Percentiles rank a stretch among this genome's conserved stretches.
Conservation (phyloP, 1,140 invertebrate species). For the Heterodera schachtii region DNA sequence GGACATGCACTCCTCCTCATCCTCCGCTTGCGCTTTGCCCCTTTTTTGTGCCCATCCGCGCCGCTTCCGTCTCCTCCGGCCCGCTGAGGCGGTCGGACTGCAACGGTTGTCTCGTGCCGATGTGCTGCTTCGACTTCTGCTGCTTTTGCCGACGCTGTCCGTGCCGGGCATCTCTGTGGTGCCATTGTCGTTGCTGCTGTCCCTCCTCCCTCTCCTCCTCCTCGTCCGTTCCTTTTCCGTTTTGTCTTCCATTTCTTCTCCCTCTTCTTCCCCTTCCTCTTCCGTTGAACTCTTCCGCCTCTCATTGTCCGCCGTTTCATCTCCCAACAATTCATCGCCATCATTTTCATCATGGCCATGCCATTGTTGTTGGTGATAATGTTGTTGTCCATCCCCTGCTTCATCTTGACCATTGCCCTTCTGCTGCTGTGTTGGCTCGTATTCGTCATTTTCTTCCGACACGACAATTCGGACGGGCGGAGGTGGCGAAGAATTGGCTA, state of each 20-base stretch:
- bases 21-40: background rate
- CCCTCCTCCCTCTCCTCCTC: background rate
- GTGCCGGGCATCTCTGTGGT: background rate
- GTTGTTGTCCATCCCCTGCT: background rate
- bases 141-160: background rate
- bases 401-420: background rate
- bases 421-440: background rate
- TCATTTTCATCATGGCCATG: background rate
- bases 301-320: background rate
- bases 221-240: background rate
- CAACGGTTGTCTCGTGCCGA: too few relatives aligned
- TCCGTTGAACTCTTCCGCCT: background rate
- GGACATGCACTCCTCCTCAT: slow-evolving; percentile 4
- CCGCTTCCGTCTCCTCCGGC: background rate
- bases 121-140: background rate
- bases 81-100: background rate
- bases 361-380: too few relatives aligned
- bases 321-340: background rate
- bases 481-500: background rate
- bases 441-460: slow-evolving; percentile 9
- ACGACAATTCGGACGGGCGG: slow-evolving; percentile 26
- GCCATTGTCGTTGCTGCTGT: background rate
- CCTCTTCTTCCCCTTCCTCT: background rate
- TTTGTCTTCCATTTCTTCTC: background rate
- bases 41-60: background rate